Evolutionary conservation across 2,888 invertebrate genomes (phyloP).

Genomic region (Acholoe squamosa): DNA sequence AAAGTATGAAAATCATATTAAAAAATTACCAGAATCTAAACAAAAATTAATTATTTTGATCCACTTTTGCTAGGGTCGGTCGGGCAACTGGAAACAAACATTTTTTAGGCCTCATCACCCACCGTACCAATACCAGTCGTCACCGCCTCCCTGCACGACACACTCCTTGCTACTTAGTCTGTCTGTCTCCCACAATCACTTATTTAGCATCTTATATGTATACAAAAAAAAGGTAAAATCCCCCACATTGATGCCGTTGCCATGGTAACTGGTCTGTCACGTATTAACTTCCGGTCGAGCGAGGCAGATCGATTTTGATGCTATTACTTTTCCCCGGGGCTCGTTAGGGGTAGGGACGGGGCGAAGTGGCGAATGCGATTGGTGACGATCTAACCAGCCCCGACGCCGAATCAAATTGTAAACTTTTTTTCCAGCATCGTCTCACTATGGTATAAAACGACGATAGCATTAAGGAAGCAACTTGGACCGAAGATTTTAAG

Average conservation of each 20-base stretch:
- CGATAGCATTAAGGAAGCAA: neutral
- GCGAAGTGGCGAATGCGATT: constrained; percentile 13
- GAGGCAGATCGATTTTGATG: constrained; percentile 17
- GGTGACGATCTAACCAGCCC: neutral
- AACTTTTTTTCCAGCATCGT: neutral
- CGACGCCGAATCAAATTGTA: neutral
- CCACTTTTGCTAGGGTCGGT: no score
- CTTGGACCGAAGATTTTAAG: neutral
- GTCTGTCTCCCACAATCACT: neutral
- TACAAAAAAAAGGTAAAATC: neutral
- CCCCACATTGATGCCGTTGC: neutral
- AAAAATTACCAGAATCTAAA: no score
- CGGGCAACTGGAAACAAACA: no score
- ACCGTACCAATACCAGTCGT: no score
- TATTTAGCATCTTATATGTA: neutral
- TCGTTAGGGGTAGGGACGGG: neutral
- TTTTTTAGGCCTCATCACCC: no score
- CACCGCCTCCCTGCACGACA: neutral
- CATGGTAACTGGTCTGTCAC: neutral
- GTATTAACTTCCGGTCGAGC: constrained; percentile 7
- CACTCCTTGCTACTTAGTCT: neutral
- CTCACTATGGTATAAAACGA: neutral
- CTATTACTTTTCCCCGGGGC: neutral
- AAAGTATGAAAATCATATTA: no score
- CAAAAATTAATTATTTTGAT: no score